Base-by-base conservation (phyloP, 2,888 invertebrate genomes). In the Augochlorella aurata region DNA sequence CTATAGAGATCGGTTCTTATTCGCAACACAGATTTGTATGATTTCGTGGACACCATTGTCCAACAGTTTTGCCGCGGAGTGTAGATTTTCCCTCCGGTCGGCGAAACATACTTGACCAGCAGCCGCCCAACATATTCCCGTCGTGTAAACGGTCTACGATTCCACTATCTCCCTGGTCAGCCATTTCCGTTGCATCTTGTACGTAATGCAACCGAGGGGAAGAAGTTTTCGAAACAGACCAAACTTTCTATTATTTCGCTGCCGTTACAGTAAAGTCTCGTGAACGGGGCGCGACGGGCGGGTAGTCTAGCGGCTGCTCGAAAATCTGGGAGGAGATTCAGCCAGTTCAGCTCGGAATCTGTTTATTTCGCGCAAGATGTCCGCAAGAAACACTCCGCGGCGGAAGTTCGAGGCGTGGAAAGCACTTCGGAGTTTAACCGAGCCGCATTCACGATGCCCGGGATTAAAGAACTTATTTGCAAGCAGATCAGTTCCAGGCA, bases 381-480 rank as follows among this genome's bases (percentile, higher is more conserved):
- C 50, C 73, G 38, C 16, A 44, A 74, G 68, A 58, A 58, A 69
- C 70, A 58, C 49, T 47, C 45, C 24, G 21, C 4, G 16, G 49
- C 38, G 66, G 38, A 74, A 82, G 83, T 79, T 65, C 50, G 54
- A 69, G 73, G 79, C 49, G 21, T 38, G 47, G 61, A 79, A 79
- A 83, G 79, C 78, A 82, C 66, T 84, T 72, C 12, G 52, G 74
- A 86, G 81, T 85, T 86, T 88, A 81, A 86, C 77, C 81, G 79
- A 66, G 54, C 52, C 54, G 76, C 77, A 76, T 79, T 79, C 82
- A 70, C 67, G 74, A n/a, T 45, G 58, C 45, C 52, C 52, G 16
- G 78, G 86, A 88, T 88, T 88, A 88, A 86, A 88, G 87, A 85
- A 88, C 87, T 88, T 88, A 88, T 88, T 88, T 82, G 88, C 84